A percentile compares a stretch with the other conserved stretches of the same genome.
phyloP scores from a whole-genome alignment of 2,888 invertebrate genomes.

The Chymomyza fuscimana region DNA sequence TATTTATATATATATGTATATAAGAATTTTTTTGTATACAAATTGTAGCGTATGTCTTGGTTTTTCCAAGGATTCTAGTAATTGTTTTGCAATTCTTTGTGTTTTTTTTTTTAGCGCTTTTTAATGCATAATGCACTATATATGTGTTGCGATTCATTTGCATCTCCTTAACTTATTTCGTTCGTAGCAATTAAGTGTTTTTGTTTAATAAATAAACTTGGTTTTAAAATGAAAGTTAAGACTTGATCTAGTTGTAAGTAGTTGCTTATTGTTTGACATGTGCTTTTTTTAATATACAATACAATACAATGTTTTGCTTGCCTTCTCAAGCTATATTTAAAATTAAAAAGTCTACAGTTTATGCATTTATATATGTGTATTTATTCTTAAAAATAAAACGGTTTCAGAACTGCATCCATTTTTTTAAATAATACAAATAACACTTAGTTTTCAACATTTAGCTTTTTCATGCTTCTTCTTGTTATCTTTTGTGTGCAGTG shows the following conservation, averaged over 20 bases:
- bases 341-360: background rate
- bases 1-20: conserved; percentile 37
- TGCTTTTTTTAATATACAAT: background rate
- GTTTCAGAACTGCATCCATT: background rate
- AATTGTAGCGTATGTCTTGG: conserved; percentile 54
- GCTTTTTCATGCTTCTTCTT: conserved; percentile 36
- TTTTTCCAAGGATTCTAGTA: conserved; percentile 1
- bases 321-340: background rate
- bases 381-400: background rate
- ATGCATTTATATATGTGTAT: background rate
- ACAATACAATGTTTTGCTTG: background rate
- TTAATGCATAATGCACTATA: background rate
- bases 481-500: conserved; percentile 36
- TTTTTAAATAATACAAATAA: conserved; percentile 58
- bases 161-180: conserved; percentile 9
- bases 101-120: conserved; percentile 26
- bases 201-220: conserved; percentile 2
- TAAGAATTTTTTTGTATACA: conserved; percentile 64
- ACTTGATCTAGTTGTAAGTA: conserved; percentile 2
- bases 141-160: background rate
- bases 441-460: conserved; percentile 54
- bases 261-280: background rate
- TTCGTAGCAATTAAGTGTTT: background rate
- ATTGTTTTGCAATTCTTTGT: conserved; percentile 7
- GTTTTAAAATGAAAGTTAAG: background rate